These are phyloP conservation scores for Saccopteryx leptura DNA, from an alignment of 2,113 vertebrate species.

Conservation along the genomic window DNA sequence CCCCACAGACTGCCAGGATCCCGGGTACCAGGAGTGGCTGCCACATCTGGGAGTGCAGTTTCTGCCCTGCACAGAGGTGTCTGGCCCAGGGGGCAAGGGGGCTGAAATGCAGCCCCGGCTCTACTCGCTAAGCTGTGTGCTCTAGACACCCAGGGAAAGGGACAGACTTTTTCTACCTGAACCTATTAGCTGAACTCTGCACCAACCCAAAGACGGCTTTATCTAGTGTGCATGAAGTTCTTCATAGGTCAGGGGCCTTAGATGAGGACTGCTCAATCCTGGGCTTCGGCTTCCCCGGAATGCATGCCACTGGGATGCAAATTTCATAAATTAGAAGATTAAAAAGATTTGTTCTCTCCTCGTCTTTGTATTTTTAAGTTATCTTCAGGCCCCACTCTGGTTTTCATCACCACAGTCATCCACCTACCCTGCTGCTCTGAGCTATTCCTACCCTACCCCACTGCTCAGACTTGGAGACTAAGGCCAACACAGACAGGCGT, in stretches of 20 bases:
- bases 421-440: background rate
- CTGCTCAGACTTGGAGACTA: background rate
- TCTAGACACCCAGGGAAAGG: background rate
- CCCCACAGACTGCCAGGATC: background rate
- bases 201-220: background rate
- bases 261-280: background rate
- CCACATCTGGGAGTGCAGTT: background rate
- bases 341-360: background rate
- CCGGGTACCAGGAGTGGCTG: background rate
- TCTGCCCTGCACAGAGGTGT: background rate
- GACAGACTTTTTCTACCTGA: background rate
- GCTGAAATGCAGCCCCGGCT: background rate
- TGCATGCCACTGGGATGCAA: background rate
- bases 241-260: background rate
- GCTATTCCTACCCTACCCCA: background rate
- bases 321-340: background rate
- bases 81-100: background rate
- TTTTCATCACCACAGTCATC: background rate
- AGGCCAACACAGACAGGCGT: background rate
- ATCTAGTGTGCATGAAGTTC: background rate
- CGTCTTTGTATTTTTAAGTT: background rate
- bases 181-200: background rate
- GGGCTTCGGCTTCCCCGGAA: background rate
- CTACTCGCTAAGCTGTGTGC: background rate
- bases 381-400: background rate